A percentile compares a stretch with the other conserved stretches of the same genome.
Evolutionary conservation across 2,797 vertebrate genomes (phyloP).

Genomic region (Craterocephalus amniculus): DNA sequence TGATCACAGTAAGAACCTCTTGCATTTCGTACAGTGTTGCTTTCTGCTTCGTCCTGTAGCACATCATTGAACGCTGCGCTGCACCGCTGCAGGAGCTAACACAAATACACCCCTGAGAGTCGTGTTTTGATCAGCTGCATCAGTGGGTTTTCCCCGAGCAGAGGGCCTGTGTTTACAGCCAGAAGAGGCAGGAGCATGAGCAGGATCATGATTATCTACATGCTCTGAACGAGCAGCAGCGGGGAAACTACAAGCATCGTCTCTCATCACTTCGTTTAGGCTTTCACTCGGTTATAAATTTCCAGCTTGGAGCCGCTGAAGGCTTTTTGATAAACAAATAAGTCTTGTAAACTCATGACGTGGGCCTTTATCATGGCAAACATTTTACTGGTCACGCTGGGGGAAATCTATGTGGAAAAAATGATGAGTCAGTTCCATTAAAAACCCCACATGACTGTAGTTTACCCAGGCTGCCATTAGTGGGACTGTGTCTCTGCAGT

Average conservation of each 20-base stretch:
- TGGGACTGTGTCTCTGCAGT: neutral
- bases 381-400: neutral
- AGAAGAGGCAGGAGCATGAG: constrained; percentile 1
- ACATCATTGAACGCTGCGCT: neutral
- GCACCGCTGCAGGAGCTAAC: neutral
- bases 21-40: too few species aligned
- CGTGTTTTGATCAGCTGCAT: neutral
- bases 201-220: neutral
- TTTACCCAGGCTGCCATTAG: neutral
- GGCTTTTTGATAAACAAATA: neutral
- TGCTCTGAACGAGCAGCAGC: neutral
- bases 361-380: neutral
- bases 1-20: neutral
- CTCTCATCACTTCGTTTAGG: neutral
- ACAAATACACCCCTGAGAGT: constrained; percentile 8
- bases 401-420: neutral
- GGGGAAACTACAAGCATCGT: neutral
- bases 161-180: constrained; percentile 16
- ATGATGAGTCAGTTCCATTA: neutral
- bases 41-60: neutral
- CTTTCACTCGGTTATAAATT: neutral
- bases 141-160: constrained; percentile 17
- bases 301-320: too few species aligned
- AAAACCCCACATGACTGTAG: neutral
- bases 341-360: neutral